Base-by-base conservation (phyloP, 2,888 invertebrate species). In the Agriopis aurantiaria region DNA sequence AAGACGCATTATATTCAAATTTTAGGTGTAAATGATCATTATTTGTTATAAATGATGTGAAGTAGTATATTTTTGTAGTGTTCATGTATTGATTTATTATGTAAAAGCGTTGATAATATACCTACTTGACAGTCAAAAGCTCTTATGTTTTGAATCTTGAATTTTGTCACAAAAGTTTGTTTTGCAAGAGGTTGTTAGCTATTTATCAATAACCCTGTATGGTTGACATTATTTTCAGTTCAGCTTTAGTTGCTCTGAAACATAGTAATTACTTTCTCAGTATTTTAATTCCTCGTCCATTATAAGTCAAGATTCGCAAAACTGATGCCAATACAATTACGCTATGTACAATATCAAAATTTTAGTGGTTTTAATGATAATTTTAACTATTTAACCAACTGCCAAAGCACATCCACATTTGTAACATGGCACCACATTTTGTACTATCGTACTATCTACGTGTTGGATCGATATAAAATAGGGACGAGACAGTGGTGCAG, bases 51-150 rank as follows among this genome's bases (percentile, higher is more conserved):
- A 74, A 75, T 73, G 53, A 78, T 78, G 69, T 79, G 76, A 66
- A 79, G 79, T 58, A 83, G 80, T 86, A 85, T 90, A 89, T 90
- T 90, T 90, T 89, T 90, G 87, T 90, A 89, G 90, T 79, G 69
- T 78, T 83, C 11, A 61, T 66, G 57, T 55, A 58, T 68, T 69
- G 41, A 66, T 59, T 75, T 65, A 68, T 58, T 65, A 68, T 58
- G 23, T 61, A 48, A 23, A 23, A 23, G 52, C 11, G 14, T 45
- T 49, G 33, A 12, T 52, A 17, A 33, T 52, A 11, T 14, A 23
- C 51, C 11, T 46, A 59, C 23, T 23, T 8, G 33, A 33, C 33
- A 33, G 43, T 17, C 45, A 11, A 46, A 46, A 46, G 14, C n/a
- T 51, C 8, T 10, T 46, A 11, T 43, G 17, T 57, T 59, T n/a